phyloP scores from a whole-genome alignment of 1,140 invertebrate species.

The Glossosoma conforme region DNA sequence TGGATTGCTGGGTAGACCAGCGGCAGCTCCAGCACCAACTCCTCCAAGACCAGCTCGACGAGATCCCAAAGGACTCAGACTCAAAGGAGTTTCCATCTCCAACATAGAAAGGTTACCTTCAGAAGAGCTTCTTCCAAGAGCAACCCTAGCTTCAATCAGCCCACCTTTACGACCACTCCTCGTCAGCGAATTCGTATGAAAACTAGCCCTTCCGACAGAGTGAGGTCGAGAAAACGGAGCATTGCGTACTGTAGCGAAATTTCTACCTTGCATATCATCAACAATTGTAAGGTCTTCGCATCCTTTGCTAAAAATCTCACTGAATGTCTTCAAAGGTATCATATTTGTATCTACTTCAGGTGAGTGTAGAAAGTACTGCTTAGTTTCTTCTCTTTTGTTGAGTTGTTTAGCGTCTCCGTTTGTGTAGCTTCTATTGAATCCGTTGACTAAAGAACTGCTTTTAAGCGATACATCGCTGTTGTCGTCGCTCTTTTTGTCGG shows the following conservation, averaged over 20 bases:
- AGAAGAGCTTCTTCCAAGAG: conserved; percentile 47
- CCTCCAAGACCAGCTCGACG: conserved; percentile 7
- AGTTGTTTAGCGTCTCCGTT: conserved; percentile 42
- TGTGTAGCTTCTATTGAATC: conserved; percentile 37
- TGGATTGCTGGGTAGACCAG: conserved; percentile 37
- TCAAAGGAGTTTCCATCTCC: conserved; percentile 22
- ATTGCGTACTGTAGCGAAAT: conserved; percentile 44
- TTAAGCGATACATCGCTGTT: conserved; percentile 19
- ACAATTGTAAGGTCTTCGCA: conserved; percentile 25
- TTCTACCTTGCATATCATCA: conserved; percentile 30
- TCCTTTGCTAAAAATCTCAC: conserved; percentile 35
- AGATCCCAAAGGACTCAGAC: conserved; percentile 28
- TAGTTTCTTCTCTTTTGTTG: conserved; percentile 34
- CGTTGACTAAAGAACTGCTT: conserved; percentile 25
- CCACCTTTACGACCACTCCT: conserved; percentile 44
- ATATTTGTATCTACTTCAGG: conserved; percentile 37
- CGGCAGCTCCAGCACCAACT: conserved; percentile 30
- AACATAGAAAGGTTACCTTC: conserved; percentile 47
- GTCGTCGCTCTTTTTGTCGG: conserved; percentile 3
- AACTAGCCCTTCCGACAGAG: conserved; percentile 21
- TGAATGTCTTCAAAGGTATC: conserved; percentile 45
- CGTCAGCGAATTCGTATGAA: conserved; percentile 35
- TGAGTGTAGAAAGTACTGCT: conserved; percentile 28
- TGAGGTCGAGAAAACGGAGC: conserved; percentile 32
- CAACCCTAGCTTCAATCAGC: conserved; percentile 39